Percentiles rank a stretch among this genome's conserved stretches.
Evolutionary conservation across 2,888 invertebrate species (phyloP).

Genomic region (Eilema caniola): DNA sequence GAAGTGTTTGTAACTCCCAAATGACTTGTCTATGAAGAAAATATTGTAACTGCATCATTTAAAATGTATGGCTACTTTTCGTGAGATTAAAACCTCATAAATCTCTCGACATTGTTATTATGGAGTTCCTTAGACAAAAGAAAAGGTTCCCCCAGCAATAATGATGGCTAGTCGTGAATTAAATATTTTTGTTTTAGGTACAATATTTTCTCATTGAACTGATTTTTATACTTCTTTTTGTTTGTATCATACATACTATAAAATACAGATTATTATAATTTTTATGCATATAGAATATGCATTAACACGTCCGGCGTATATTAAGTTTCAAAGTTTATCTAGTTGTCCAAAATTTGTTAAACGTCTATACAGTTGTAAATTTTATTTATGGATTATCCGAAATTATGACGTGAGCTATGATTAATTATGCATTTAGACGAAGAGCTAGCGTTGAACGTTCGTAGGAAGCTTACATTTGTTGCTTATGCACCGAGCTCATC

Average conservation of each 20-base stretch:
- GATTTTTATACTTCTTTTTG: slow-evolving; percentile 29
- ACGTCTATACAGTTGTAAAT: slow-evolving; percentile 35
- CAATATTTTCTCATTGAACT: slow-evolving; percentile 32
- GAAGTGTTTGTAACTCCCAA: neutral
- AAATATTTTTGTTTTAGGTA: slow-evolving; percentile 15
- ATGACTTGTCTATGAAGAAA: slow-evolving; percentile 3
- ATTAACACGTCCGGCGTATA: slow-evolving; percentile 35
- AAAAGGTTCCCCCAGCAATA: neutral
- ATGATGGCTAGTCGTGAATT: slow-evolving; percentile 3
- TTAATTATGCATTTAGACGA: neutral
- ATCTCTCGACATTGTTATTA: neutral
- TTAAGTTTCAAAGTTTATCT: slow-evolving; percentile 49
- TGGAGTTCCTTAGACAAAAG: neutral
- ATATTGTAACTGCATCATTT: slow-evolving; percentile 13
- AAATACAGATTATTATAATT: slow-evolving; percentile 53
- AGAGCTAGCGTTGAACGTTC: neutral
- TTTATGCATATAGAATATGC: slow-evolving; percentile 44
- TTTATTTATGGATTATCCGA: slow-evolving; percentile 1
- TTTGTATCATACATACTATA: slow-evolving; percentile 38
- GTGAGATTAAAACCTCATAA: neutral
- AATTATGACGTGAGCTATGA: neutral
- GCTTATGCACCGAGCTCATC: neutral
- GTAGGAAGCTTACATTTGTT: neutral
- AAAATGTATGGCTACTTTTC: neutral
- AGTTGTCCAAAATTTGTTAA: slow-evolving; percentile 38